Conservation (phyloP, 2,113 vertebrate species). For the Chionis minor region DNA sequence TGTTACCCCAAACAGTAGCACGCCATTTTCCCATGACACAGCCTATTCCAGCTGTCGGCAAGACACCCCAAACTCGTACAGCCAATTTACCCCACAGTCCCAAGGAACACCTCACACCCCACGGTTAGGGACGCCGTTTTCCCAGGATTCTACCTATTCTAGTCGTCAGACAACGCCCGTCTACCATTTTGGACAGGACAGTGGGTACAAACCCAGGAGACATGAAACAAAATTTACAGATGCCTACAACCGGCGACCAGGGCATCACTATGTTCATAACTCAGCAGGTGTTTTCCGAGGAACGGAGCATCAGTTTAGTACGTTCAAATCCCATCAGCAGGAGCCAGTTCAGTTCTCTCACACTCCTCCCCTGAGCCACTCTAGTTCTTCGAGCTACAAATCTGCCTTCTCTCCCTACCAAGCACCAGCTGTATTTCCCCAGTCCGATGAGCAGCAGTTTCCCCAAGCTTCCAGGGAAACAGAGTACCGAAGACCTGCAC, state of each 20-base stretch:
- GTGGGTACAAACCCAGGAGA: conserved; percentile 85
- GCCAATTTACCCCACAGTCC: conserved; percentile 87
- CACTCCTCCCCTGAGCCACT: conserved; percentile 78
- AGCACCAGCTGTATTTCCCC: conserved; percentile 83
- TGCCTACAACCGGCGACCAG: conserved; percentile 91
- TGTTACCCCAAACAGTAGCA: conserved; percentile 87
- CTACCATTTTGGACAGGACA: conserved; percentile 87
- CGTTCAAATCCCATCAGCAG: conserved; percentile 84
- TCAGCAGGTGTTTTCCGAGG: conserved; percentile 70
- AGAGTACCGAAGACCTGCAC: conserved; percentile 83
- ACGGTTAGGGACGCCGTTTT: conserved; percentile 90
- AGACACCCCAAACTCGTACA: conserved; percentile 92
- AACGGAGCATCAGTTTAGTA: conserved; percentile 75
- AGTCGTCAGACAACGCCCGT: conserved; percentile 92
- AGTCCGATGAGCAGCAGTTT: conserved; percentile 76
- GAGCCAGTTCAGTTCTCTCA: conserved; percentile 78
- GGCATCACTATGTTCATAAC: conserved; percentile 87
- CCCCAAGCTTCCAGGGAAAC: conserved; percentile 79
- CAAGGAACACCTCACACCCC: conserved; percentile 92
- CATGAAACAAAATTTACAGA: conserved; percentile 94
- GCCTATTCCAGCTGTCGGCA: conserved; percentile 94
- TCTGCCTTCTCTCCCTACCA: conserved; percentile 90
- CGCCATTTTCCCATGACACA: conserved; percentile 92
- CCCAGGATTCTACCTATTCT: conserved; percentile 94
- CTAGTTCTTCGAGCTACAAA: conserved; percentile 81